Conservation (phyloP, 2,113 vertebrate species). For the Symphodus melops region DNA sequence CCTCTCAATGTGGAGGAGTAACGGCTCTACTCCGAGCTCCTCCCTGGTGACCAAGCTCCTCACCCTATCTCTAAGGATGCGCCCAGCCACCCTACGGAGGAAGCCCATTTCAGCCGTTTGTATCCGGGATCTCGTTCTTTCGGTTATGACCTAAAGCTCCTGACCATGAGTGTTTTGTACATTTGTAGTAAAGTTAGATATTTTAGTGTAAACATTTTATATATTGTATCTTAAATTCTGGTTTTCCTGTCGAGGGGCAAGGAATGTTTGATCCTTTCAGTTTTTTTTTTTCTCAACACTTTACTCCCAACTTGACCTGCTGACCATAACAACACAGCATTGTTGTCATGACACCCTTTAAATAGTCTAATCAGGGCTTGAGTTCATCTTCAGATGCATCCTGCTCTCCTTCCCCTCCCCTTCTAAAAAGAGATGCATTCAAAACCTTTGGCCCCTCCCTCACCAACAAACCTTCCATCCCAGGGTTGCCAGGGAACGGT, state of each 20-base stretch:
- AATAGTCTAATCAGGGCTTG: conserved; percentile 15
- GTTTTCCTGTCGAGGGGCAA: neutral
- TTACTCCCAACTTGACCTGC: neutral
- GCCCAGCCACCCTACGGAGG: no score
- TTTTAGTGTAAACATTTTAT: no score
- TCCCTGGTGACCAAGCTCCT: no score
- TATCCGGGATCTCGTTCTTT: no score
- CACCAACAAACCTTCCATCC: neutral
- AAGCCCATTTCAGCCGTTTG: no score
- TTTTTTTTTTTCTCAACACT: neutral
- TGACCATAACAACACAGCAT: neutral
- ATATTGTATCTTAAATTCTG: neutral
- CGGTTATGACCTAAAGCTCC: no score
- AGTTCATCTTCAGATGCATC: conserved; percentile 6
- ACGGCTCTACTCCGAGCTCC: no score
- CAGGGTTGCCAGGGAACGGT: conserved; percentile 65
- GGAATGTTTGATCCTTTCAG: neutral
- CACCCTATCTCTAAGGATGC: no score
- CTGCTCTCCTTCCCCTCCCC: no score
- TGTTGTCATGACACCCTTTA: conserved; percentile 26
- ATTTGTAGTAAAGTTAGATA: no score
- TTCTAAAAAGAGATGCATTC: conserved; percentile 1
- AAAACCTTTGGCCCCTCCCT: neutral
- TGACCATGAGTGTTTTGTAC: no score
- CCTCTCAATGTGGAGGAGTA: no score